Conservation (phyloP, 2,113 vertebrate species). For the Spea bombifrons region DNA sequence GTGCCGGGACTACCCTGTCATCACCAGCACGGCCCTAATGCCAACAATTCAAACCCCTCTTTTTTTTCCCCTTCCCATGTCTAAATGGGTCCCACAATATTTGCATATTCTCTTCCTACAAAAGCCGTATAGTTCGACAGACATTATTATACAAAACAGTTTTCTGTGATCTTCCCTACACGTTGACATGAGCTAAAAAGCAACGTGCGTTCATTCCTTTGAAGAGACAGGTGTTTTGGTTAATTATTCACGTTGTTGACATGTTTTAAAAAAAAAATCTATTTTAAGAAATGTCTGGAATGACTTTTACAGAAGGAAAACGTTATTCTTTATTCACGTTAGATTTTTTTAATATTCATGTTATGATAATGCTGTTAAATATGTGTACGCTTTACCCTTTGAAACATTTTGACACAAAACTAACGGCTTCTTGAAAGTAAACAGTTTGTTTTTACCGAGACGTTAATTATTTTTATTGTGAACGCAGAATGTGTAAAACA, state of each 20-base stretch:
- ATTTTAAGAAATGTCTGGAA: slow-evolving; percentile 1
- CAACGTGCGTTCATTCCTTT: not conserved
- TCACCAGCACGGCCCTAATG: not conserved
- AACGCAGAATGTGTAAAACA: no score
- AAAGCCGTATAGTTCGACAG: not conserved
- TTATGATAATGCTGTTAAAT: not conserved
- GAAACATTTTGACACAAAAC: not conserved
- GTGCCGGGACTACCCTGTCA: no score
- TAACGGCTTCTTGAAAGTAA: not conserved
- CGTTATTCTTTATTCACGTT: not conserved
- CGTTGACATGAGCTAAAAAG: not conserved
- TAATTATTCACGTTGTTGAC: slow-evolving; percentile 33
- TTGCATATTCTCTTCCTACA: not conserved
- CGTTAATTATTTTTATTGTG: not conserved
- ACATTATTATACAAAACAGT: slow-evolving; percentile 2
- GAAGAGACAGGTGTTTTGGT: slow-evolving; percentile 25
- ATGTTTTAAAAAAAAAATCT: slow-evolving; percentile 5
- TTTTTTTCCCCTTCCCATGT: not conserved
- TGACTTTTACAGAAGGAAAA: not conserved
- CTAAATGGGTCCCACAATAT: not conserved
- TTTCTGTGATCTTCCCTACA: slow-evolving; percentile 5
- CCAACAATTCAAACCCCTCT: not conserved
- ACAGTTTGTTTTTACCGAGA: not conserved
- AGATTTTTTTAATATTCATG: not conserved
- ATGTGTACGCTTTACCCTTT: not conserved